Percentiles rank a stretch among this genome's conserved stretches.
phyloP scores from a whole-genome alignment of 1,140 invertebrate genomes.

The Drosophila mauritiana region DNA sequence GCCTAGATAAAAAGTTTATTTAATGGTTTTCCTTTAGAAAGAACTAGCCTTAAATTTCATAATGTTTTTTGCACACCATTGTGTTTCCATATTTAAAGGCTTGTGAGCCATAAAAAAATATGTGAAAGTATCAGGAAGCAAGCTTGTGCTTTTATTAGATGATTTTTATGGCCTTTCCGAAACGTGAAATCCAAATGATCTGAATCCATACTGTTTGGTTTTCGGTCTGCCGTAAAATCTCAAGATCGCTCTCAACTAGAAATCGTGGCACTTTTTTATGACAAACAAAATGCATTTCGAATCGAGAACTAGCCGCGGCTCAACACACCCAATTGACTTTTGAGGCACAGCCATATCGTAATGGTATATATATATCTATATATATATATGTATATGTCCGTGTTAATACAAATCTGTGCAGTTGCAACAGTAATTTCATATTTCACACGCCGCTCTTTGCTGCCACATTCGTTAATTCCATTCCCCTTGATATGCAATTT shows the following conservation, averaged over 20 bases:
- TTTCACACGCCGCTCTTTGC: constrained; percentile 51
- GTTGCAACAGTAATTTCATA: constrained; percentile 47
- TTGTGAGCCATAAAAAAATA: background rate
- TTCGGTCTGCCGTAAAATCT: constrained; percentile 6
- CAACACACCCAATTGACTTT: constrained; percentile 66
- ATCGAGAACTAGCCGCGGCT: constrained; percentile 16
- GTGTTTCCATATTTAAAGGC: background rate
- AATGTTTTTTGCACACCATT: background rate
- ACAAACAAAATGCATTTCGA: constrained; percentile 41
- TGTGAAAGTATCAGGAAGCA: constrained; percentile 18
- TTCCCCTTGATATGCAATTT: constrained; percentile 28
- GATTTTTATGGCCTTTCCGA: constrained; percentile 8
- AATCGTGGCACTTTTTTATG: constrained; percentile 36
- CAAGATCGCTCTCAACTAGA: constrained; percentile 24
- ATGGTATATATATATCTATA: constrained; percentile 1
- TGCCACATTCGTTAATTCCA: constrained; percentile 54
- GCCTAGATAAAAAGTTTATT: background rate
- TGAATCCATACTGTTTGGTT: constrained; percentile 23
- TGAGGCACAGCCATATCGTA: constrained; percentile 38
- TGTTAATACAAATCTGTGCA: constrained; percentile 7
- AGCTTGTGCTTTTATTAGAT: constrained; percentile 1
- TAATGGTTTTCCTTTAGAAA: background rate
- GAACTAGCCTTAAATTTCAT: background rate
- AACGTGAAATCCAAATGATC: constrained; percentile 19
- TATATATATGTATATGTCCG: background rate